Base-by-base conservation (phyloP, 1,140 invertebrate genomes). In the Matsumurasca onukii region DNA sequence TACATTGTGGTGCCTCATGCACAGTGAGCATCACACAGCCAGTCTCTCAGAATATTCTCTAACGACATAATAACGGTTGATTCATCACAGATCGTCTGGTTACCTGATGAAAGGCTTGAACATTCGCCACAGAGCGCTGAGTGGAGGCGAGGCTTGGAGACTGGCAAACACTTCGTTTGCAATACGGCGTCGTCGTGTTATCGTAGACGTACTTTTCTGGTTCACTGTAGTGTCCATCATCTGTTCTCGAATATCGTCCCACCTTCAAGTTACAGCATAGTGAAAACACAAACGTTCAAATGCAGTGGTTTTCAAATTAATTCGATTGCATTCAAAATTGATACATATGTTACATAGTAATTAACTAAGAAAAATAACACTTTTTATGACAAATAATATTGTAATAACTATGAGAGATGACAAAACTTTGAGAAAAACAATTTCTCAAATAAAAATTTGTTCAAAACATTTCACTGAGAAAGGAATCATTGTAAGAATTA, bases 21-120 rank as follows among this genome's bases (percentile, higher is more conserved):
- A n/a, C n/a, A n/a, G n/a, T n/a, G n/a, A n/a, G n/a, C n/a, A n/a
- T n/a, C n/a, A n/a, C n/a, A n/a, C n/a, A n/a, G n/a, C n/a, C n/a
- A n/a, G n/a, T n/a, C n/a, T n/a, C n/a, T n/a, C n/a, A n/a, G n/a
- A n/a, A n/a, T n/a, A n/a, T n/a, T n/a, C n/a, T n/a, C n/a, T n/a
- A n/a, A n/a, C n/a, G n/a, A n/a, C n/a, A n/a, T n/a, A n/a, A n/a
- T n/a, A n/a, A n/a, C n/a, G n/a, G n/a, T n/a, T n/a, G n/a, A n/a
- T n/a, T 20, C 24, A 68, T 9, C 31, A 29, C 3, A 67, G 24
- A 59, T 3, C 27, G 3, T 66, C 17, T 69, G 1, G 34, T 39
- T 39, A 73, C 73, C 69, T 69, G 20, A 74, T 39, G 25, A 70
- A 70, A 39, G 71, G 73, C 63, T 74, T 74, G 24, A 71, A 34